These are phyloP conservation scores for Rotaria sp. DNA, from an alignment of 2,888 invertebrate species.

Conservation along the genomic window DNA sequence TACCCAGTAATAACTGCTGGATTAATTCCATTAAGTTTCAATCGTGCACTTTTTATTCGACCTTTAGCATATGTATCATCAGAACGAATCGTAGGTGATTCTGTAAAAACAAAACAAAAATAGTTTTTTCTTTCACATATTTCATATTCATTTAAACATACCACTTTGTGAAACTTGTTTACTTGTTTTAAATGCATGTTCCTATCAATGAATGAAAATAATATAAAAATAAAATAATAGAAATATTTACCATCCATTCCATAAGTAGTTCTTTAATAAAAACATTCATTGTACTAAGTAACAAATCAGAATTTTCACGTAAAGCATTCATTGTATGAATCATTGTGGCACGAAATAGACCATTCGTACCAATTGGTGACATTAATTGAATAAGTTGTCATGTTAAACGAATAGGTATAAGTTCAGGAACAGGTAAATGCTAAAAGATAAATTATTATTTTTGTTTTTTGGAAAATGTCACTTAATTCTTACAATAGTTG, in stretches of 20 bases:
- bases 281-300: constrained; percentile 65
- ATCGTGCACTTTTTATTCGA: constrained; percentile 35
- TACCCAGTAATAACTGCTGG: constrained; percentile 31
- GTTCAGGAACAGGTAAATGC: constrained; percentile 64
- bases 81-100: background rate
- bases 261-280: constrained; percentile 68
- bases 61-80: constrained; percentile 37
- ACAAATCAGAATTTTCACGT: constrained; percentile 57
- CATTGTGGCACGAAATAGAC: constrained; percentile 61
- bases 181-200: background rate
- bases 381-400: constrained; percentile 64
- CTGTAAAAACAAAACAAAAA: background rate
- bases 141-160: background rate
- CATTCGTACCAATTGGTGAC: constrained; percentile 62
- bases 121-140: no score
- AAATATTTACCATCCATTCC: constrained; percentile 60
- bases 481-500: no score
- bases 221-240: background rate
- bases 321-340: constrained; percentile 61
- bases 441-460: constrained; percentile 42
- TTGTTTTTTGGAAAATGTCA: no score
- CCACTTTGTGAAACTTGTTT: background rate
- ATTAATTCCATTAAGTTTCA: constrained; percentile 36
- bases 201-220: no score
- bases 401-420: constrained; percentile 69